Evolutionary conservation across 2,113 vertebrate species (phyloP), one percentile per base, ranked within the genome.

Genomic region (Percopsis transmontana): DNA sequence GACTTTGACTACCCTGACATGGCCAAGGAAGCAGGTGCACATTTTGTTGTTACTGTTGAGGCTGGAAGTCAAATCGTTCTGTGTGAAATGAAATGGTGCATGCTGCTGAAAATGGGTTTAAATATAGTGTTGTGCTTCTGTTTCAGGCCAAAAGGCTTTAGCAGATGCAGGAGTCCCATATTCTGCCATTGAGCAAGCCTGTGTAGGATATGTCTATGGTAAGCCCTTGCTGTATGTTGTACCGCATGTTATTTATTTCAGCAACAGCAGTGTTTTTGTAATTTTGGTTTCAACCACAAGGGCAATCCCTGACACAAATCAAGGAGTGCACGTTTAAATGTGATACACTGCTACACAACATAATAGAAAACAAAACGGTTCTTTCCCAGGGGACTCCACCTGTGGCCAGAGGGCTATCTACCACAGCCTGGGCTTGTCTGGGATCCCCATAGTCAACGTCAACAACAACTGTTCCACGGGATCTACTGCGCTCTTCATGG

Each of bases 401-500:
- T 94, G 84, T 80, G 97, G 97, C 2, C 97, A 99, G 63, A 92
- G 96, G 50, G 96, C 97, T 2, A 93, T 99, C 84, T 99, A 99
- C 84, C 97, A 99, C 11, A 75, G 93, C 72, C 85, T 99, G 85
- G 97, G 97, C 19, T 72, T 98, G 55, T 96, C 96, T 0, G 97
- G 97, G 47, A 98, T 99, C 86, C 97, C 97, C 76, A 95, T 99
- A 52, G 62, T 96, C 73, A 99, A 99, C 1, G 95, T 99, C 20
- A 96, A 99, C 90, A 99, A 99, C 83, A 99, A 99, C 90, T 99
- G 97, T 79, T 92, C 96, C 56, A 98, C 95, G 0, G 97, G 97
- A 20, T 96, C 97, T 57, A 98, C 96, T 2, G 97, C 97, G 14
- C 88, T 99, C 76, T 99, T 94, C 82, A 76, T 97, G 93, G 95